Conservation (phyloP, 2,888 invertebrate genomes). For the Corythucha ciliata region DNA sequence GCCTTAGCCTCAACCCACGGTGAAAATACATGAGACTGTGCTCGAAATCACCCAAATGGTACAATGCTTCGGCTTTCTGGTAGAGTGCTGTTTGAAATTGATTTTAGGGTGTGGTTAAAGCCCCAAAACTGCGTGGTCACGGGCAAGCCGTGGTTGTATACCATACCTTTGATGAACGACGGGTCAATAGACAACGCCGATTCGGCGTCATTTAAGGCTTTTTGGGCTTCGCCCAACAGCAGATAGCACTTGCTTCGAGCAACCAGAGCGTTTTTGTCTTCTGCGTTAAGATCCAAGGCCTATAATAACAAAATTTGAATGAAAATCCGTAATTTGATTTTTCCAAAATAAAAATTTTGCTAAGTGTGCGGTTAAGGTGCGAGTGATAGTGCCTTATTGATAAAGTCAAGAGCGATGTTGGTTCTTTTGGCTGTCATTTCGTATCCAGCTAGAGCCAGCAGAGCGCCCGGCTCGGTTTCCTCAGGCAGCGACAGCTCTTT, state of each 20-base stretch:
- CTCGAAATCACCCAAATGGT: constrained; percentile 87
- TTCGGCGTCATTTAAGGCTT: constrained; percentile 76
- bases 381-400: constrained; percentile 57
- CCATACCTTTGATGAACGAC: constrained; percentile 50
- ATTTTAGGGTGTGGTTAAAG: background rate
- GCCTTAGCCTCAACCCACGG: constrained; percentile 71
- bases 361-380: background rate
- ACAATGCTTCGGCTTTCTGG: constrained; percentile 86
- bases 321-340: background rate
- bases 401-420: constrained; percentile 61
- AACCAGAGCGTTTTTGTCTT: constrained; percentile 75
- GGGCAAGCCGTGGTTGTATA: background rate
- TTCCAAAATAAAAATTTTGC: background rate
- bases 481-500: constrained; percentile 62
- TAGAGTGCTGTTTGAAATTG: constrained; percentile 53
- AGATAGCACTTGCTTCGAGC: constrained; percentile 83
- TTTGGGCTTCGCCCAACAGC: constrained; percentile 70
- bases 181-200: constrained; percentile 64
- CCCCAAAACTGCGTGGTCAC: background rate
- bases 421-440: constrained; percentile 67
- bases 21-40: constrained; percentile 86
- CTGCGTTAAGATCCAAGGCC: constrained; percentile 78
- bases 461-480: constrained; percentile 66
- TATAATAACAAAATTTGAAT: constrained; percentile 43
- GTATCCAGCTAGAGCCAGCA: constrained; percentile 64